A percentile compares a stretch with the other conserved stretches of the same genome.
phyloP scores from a whole-genome alignment of 2,888 invertebrate genomes.

The Piscicola geometra region DNA sequence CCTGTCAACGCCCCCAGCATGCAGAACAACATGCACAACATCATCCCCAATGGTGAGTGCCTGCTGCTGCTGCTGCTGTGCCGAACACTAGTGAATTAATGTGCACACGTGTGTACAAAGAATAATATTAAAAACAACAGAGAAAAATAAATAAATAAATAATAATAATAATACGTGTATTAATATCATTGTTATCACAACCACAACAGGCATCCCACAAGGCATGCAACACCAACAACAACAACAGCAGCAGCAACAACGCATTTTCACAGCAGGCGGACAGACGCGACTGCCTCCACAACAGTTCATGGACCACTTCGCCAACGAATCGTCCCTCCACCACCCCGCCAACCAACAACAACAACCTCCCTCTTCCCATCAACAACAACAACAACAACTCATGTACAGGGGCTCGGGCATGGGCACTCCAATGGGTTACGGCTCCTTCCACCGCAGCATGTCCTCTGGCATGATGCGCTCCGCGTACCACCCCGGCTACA shows the following conservation, averaged over 20 bases:
- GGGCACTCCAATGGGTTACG: background rate
- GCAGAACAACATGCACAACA: slow-evolving; percentile 20
- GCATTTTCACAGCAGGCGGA: background rate
- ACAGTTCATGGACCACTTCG: slow-evolving; percentile 32
- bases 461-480: slow-evolving; percentile 16
- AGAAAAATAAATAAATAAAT: too few relatives aligned
- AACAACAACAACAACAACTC: slow-evolving; percentile 16
- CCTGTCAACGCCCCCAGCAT: background rate
- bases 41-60: slow-evolving; percentile 8
- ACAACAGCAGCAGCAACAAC: slow-evolving; percentile 19
- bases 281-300: slow-evolving; percentile 11
- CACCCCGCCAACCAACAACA: slow-evolving; percentile 13
- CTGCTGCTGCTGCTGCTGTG: background rate
- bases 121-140: too few relatives aligned
- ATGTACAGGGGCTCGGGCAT: slow-evolving; percentile 27
- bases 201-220: slow-evolving; percentile 22
- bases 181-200: too few relatives aligned
- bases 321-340: slow-evolving; percentile 11
- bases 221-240: slow-evolving; percentile 2
- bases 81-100: background rate
- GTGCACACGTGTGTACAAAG: background rate
- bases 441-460: slow-evolving; percentile 24
- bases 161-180: too few relatives aligned
- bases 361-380: too few relatives aligned
- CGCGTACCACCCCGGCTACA: background rate